Evolutionary conservation across 1,140 invertebrate genomes (phyloP), one percentile per base, ranked within the genome.

Genomic region (Diachasma alloeum): DNA sequence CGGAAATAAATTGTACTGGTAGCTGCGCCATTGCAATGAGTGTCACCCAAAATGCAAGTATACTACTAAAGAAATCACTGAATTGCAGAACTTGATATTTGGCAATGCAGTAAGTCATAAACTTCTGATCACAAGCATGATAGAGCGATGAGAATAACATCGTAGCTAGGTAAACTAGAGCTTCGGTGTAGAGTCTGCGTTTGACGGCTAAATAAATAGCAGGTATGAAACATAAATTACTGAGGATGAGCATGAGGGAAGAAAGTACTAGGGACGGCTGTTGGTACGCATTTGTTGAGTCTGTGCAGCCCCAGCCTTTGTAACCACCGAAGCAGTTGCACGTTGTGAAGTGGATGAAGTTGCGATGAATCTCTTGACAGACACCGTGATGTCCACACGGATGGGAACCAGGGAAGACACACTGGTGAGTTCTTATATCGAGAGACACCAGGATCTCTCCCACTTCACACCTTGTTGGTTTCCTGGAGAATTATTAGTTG

Each of bases 31-130:
- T 96, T 3, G 95, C 94, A 59, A 98, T 91, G 3, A 98, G 87
- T 0, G 97, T 97, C 6, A 98, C 94, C 96, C 96, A 98, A 86
- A 98, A 96, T 0, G 96, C 94, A 79, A 97, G 90, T 22, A 97
- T 92, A 5, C 96, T 96, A 76, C 94, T 95, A 85, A 96, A 97
- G 86, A 98, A 98, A 87, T 98, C 97, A 75, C 94, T 94, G 85
- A 96, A 98, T 85, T 97, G 96, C 26, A 98, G 89, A 4, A 97
- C 93, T 82, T 90, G 86, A 56, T 88, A 90, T 78, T 88, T 90
- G 10, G 83, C 84, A 53, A 89, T 76, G 63, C 90, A 90, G 70
- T 88, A 89, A 69, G 79, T 85, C 74, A 82, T 85, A 53, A 84
- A 82, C 74, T 86, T 84, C 83, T 93, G 90, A 85, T 95, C 94